Conservation (phyloP, 2,113 vertebrate species). For the Sphyrna mokarran region DNA sequence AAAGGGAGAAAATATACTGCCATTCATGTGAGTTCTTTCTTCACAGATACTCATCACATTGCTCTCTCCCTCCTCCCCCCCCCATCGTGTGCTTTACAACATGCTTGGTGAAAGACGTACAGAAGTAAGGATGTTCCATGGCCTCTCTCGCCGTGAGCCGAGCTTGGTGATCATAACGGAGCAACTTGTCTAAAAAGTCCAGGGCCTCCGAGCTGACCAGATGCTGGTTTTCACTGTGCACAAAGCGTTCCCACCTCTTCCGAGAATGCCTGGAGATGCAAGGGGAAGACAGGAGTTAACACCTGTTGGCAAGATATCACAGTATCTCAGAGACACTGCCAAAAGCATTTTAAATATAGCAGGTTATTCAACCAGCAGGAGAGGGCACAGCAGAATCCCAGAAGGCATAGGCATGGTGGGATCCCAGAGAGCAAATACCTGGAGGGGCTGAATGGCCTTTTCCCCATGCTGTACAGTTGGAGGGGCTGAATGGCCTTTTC, state of each 20-base stretch:
- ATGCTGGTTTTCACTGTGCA: constrained; percentile 79
- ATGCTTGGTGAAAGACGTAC: constrained; percentile 45
- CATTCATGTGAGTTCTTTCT: background rate
- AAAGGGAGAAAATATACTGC: background rate
- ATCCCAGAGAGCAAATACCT: no score
- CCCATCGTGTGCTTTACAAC: background rate
- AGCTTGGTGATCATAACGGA: constrained; percentile 75
- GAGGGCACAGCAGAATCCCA: no score
- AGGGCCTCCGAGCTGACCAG: constrained; percentile 71
- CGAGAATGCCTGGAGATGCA: constrained; percentile 62
- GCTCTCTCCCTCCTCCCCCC: background rate
- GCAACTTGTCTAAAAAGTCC: constrained; percentile 74
- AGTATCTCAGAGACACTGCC: background rate
- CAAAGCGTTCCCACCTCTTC: constrained; percentile 76
- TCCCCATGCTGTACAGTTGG: background rate
- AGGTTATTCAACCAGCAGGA: background rate
- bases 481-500: background rate
- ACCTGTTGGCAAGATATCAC: background rate
- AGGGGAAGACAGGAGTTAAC: background rate
- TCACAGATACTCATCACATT: background rate
- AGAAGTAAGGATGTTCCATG: constrained; percentile 78
- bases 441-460: no score
- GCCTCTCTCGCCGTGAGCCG: constrained; percentile 72
- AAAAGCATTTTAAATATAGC: background rate
- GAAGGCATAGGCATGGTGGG: no score